Percentiles rank a stretch among this genome's conserved stretches.
Conservation (phyloP, 2,113 vertebrate genomes). For the Aleadryas rufinucha region DNA sequence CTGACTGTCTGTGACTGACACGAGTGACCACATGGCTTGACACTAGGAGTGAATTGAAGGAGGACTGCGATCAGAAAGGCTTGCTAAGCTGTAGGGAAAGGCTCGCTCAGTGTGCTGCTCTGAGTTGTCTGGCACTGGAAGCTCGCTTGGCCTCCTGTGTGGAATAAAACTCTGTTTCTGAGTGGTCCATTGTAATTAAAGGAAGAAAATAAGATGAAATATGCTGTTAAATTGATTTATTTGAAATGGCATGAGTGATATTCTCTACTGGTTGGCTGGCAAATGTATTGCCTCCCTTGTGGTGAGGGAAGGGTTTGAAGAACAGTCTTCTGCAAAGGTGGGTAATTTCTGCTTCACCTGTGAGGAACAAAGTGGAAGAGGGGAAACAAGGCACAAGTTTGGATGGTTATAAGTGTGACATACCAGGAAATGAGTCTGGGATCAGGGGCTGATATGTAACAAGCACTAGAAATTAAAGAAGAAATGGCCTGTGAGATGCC, state of each 20-base stretch:
- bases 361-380: neutral
- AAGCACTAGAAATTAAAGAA: neutral
- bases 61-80: neutral
- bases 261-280: neutral
- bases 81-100: neutral
- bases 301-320: neutral
- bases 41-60: neutral
- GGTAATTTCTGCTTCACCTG: neutral
- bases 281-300: neutral
- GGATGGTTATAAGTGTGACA: neutral
- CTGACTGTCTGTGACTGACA: too few species aligned
- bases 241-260: neutral
- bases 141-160: accelerated
- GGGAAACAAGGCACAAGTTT: neutral
- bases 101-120: neutral
- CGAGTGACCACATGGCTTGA: neutral
- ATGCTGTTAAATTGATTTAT: neutral
- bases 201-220: neutral
- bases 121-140: neutral
- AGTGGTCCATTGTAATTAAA: neutral
- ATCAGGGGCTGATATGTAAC: neutral
- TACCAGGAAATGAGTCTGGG: neutral
- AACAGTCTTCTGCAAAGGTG: neutral
- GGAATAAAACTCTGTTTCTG: neutral
- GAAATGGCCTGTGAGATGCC: neutral